Percentiles rank a stretch among this genome's conserved stretches.
Evolutionary conservation across 2,888 invertebrate species (phyloP).

Genomic region (Stegana nigrithorax): DNA sequence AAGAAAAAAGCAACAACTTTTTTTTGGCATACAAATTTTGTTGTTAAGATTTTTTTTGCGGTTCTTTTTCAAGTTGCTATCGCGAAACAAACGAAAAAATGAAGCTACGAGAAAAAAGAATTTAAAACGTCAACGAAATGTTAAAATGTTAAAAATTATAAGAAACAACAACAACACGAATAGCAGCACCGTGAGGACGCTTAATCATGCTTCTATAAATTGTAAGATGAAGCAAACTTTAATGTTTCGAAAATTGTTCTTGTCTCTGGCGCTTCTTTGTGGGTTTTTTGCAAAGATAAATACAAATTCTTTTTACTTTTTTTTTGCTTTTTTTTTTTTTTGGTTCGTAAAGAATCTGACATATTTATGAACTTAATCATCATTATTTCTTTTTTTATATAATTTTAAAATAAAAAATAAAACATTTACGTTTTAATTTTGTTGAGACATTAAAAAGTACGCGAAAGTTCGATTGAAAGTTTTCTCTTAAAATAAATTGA

Average conservation of each 20-base stretch:
- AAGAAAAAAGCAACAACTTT: constrained; percentile 43
- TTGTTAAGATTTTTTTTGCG: constrained; percentile 39
- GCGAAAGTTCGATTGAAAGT: not conserved
- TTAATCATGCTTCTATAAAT: constrained; percentile 50
- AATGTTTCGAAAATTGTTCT: not conserved
- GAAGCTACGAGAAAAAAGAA: constrained; percentile 19
- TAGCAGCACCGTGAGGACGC: not conserved
- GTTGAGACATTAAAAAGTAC: too few relatives aligned
- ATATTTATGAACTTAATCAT: too few relatives aligned
- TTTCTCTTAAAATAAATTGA: not conserved
- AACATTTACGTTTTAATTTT: too few relatives aligned
- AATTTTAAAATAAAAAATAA: too few relatives aligned
- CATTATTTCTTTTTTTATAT: too few relatives aligned
- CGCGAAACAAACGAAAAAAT: constrained; percentile 27
- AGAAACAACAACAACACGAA: constrained; percentile 31
- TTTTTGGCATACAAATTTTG: constrained; percentile 45
- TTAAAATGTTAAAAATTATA: constrained; percentile 49
- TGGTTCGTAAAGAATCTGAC: too few relatives aligned
- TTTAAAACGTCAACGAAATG: constrained; percentile 44
- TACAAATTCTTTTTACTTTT: constrained; percentile 28
- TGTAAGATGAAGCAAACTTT: constrained; percentile 51
- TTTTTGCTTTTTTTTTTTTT: too few relatives aligned
- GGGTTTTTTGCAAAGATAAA: constrained; percentile 14
- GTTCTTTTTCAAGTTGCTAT: not conserved
- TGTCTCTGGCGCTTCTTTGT: constrained; percentile 28